phyloP scores from a whole-genome alignment of 2,797 vertebrate species.

The Sitta carolinensis region DNA sequence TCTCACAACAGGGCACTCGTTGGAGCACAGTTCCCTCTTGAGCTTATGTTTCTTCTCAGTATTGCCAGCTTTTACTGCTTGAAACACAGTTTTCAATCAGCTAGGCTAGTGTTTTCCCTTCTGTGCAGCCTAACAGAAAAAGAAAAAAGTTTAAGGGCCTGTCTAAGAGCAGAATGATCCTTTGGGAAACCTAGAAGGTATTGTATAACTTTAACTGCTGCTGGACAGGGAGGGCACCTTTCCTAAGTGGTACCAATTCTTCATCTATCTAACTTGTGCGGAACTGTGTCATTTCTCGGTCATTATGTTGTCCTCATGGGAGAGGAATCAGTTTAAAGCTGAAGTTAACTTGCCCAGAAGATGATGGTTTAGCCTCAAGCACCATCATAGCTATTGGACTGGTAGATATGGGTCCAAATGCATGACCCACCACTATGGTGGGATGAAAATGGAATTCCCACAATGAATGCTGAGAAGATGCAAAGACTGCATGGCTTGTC shows the following conservation, averaged over 20 bases:
- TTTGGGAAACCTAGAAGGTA: neutral
- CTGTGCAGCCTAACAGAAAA: neutral
- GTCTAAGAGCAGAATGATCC: neutral
- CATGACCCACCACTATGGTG: fast-evolving
- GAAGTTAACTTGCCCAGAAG: neutral
- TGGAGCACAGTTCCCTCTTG: neutral
- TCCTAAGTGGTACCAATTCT: neutral
- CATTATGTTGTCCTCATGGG: neutral
- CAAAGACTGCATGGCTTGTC: neutral
- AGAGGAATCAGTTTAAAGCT: neutral
- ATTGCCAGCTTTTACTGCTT: neutral
- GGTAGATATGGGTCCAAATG: neutral
- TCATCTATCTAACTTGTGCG: neutral
- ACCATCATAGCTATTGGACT: neutral
- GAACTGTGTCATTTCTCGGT: neutral
- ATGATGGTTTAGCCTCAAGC: neutral
- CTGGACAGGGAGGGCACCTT: neutral
- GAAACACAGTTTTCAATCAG: slow-evolving; percentile 3
- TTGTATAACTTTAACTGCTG: neutral
- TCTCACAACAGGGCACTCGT: slow-evolving; percentile 28
- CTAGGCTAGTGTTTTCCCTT: neutral
- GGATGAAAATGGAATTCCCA: neutral
- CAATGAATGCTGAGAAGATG: neutral
- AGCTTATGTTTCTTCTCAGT: slow-evolving; percentile 30
- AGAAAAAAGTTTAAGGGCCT: neutral